Evolutionary conservation across 2,113 vertebrate species (phyloP), one percentile per base, ranked within the genome.

Genomic region (Actenoides hombroni): DNA sequence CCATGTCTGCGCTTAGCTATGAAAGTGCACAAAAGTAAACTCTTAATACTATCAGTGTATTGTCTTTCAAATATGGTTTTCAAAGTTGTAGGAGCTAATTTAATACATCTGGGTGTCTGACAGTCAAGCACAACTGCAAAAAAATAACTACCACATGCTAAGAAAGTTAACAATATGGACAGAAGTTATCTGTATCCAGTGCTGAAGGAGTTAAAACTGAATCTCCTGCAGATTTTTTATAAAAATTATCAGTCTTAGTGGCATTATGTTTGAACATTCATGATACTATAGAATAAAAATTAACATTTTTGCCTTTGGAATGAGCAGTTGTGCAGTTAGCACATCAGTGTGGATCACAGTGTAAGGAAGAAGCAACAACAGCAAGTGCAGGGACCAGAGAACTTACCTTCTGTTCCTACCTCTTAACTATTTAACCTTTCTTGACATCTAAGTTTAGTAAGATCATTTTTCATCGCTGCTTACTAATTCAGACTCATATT

Each of bases 41-140:
- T 35, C 48, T 95, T 89, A 87, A 53, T 90, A 86, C 31, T 81
- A 86, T 85, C 48, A 93, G 16, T 76, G 88, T 83, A 51, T 61
- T 78, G 6, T 80, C 84, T 97, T 96, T 95, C 92, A 97, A 95
- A 96, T 91, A 84, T 18, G 86, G 42, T 93, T 97, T 93, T 94
- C 74, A 92, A 90, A 96, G 59, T 71, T 92, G 69, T 46, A 49
- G 77, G 31, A 96, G 59, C 39, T 96, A 96, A 97, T 97, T 95
- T 97, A 94, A n/a, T 95, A 96, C 81, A 94, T 71, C 78, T 95
- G 76, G 37, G 39, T 84, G 48, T 94, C 57, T 81, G 85, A 92
- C 74, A 79, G 78, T 85, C 70, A 67, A 90, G 48, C 39, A 83
- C 76, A 94, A 94, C n/a, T 54, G 76, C 84, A 97, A 95, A 63